A percentile compares a stretch with the other conserved stretches of the same genome.
These are phyloP conservation scores for Carduelis carduelis DNA, from an alignment of 2,797 vertebrate species.

Conservation along the genomic window DNA sequence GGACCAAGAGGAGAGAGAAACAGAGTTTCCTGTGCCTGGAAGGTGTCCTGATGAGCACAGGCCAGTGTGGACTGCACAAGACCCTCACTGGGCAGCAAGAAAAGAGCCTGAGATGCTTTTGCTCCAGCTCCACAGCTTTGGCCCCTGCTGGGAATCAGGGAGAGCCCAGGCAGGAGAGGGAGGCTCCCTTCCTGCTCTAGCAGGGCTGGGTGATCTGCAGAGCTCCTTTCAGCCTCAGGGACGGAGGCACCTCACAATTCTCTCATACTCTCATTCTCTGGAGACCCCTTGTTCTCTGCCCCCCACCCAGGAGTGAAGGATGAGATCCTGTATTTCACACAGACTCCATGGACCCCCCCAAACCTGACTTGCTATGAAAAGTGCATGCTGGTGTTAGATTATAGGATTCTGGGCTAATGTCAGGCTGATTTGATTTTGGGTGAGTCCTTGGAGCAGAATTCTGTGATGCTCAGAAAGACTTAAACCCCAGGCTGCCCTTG, in stretches of 20 bases:
- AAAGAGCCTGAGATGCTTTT: background rate
- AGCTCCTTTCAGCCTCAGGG: background rate
- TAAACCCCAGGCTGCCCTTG: background rate
- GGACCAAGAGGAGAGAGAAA: background rate
- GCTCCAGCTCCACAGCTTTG: background rate
- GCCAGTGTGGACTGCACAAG: background rate
- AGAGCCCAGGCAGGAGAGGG: background rate
- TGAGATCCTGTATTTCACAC: background rate
- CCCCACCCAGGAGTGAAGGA: rapidly evolving
- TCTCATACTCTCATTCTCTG: background rate
- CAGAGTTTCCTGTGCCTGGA: background rate
- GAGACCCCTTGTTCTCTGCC: background rate
- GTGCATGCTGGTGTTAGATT: background rate
- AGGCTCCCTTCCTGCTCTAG: background rate
- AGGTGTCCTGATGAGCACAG: background rate
- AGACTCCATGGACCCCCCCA: background rate
- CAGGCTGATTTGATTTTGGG: background rate
- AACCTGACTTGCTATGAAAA: background rate
- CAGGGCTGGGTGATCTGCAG: background rate
- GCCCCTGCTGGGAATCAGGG: background rate
- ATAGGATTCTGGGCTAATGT: background rate
- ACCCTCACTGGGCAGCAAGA: background rate
- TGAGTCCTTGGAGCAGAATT: background rate
- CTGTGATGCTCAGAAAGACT: background rate
- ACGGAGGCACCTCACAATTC: background rate